Evolutionary conservation across 2,888 invertebrate species (phyloP).

Genomic region (Trachelus troglodyta): DNA sequence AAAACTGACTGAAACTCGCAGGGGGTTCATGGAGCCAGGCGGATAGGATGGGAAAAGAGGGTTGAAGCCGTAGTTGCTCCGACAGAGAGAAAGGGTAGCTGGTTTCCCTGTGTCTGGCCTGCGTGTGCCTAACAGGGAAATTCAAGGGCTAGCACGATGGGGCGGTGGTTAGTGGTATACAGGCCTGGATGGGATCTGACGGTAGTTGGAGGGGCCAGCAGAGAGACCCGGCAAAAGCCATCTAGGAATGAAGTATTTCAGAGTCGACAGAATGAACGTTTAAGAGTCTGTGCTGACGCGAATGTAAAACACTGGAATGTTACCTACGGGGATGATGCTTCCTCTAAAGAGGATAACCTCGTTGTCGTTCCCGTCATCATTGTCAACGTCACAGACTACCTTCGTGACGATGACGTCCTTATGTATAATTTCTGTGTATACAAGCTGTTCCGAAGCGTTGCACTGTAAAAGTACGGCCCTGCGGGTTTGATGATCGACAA

Average conservation of each 20-base stretch:
- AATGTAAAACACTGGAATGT: neutral
- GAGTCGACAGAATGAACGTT: neutral
- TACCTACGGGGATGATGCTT: neutral
- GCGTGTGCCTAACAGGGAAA: neutral
- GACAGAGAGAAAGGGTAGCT: neutral
- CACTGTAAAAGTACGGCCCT: neutral
- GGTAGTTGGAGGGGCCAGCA: neutral
- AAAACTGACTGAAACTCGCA: constrained; percentile 12
- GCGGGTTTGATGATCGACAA: neutral
- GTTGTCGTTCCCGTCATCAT: constrained; percentile 4
- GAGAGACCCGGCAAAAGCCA: neutral
- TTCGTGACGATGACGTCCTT: neutral
- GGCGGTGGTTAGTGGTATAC: neutral
- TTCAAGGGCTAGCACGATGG: neutral
- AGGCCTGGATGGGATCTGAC: neutral
- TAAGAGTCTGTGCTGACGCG: neutral
- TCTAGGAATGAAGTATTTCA: neutral
- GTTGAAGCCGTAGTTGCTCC: neutral
- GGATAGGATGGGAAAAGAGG: neutral
- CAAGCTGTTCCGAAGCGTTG: neutral
- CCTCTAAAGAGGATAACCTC: constrained; percentile 2
- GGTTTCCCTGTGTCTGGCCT: neutral
- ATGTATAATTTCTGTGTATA: neutral
- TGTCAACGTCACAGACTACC: neutral
- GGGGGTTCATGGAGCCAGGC: neutral